Evolutionary conservation across 2,113 vertebrate genomes (phyloP).

Genomic region (Laticauda laticaudata): DNA sequence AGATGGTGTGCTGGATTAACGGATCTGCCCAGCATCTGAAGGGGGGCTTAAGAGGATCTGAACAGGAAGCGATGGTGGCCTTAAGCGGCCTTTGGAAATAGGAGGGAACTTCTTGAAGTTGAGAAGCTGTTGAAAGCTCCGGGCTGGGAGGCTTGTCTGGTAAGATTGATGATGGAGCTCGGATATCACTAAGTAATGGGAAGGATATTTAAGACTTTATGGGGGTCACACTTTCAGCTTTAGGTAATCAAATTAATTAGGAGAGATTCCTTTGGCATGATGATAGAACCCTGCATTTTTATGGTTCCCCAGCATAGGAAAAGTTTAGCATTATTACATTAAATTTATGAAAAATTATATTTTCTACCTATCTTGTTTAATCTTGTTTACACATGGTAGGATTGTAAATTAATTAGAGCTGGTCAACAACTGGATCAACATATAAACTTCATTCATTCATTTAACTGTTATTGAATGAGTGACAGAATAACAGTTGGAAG

Average conservation of each 20-base stretch:
- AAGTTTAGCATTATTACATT: background rate
- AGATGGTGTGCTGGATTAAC: constrained; percentile 45
- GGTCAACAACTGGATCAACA: background rate
- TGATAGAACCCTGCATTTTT: background rate
- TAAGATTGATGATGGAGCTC: constrained; percentile 48
- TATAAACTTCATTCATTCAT: background rate
- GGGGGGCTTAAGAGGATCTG: background rate
- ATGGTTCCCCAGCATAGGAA: background rate
- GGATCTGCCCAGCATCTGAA: constrained; percentile 7
- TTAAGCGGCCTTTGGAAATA: accelerated
- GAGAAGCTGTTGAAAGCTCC: constrained; percentile 2
- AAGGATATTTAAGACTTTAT: constrained; percentile 20
- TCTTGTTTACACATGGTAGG: background rate
- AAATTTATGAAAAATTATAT: background rate
- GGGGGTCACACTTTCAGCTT: background rate
- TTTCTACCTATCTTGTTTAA: background rate
- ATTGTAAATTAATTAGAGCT: background rate
- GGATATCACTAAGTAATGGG: constrained; percentile 8
- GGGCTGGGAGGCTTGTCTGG: background rate
- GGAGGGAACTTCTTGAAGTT: accelerated
- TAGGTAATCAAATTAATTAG: background rate
- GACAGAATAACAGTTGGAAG: background rate
- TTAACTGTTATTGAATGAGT: background rate
- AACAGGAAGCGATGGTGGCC: accelerated
- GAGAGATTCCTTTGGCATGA: background rate